These are phyloP conservation scores for Pterophyllum scalare DNA, from an alignment of 2,113 vertebrate genomes.

Conservation along the genomic window DNA sequence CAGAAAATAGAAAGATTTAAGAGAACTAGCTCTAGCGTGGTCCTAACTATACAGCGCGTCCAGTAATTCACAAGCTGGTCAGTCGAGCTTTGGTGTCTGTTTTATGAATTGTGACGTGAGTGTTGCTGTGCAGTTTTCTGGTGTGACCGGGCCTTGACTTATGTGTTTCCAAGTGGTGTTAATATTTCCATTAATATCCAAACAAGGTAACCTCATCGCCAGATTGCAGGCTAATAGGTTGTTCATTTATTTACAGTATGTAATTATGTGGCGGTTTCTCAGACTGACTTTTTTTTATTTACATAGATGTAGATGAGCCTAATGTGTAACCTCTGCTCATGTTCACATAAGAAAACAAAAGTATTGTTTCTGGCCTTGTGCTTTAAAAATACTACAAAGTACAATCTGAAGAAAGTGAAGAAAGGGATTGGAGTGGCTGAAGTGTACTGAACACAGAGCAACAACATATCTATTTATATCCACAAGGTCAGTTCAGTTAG, in stretches of 20 bases:
- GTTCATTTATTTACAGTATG: conserved; percentile 45
- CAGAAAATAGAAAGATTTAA: neutral
- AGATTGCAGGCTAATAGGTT: conserved; percentile 24
- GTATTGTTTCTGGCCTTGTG: conserved; percentile 35
- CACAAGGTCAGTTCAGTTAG: conserved; percentile 31
- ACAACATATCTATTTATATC: conserved; percentile 49
- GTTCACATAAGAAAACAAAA: conserved; percentile 28
- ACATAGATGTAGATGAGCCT: conserved; percentile 39
- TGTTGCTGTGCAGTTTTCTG: neutral
- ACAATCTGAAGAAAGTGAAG: conserved; percentile 32
- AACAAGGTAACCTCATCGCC: conserved; percentile 36
- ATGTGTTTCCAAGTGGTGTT: conserved; percentile 43
- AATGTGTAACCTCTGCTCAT: conserved; percentile 44
- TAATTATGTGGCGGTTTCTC: conserved; percentile 34
- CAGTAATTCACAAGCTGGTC: neutral
- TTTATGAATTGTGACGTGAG: neutral
- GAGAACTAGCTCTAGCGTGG: neutral
- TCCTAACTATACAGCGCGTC: neutral
- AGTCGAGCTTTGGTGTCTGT: neutral
- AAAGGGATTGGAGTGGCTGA: conserved; percentile 19
- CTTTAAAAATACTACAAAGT: conserved; percentile 42
- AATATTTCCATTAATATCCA: conserved; percentile 38
- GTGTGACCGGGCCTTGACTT: conserved; percentile 45
- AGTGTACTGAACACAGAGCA: conserved; percentile 35
- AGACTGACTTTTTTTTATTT: conserved; percentile 19